Percentiles rank a stretch among this genome's conserved stretches.
Conservation (phyloP, 2,888 invertebrate genomes). For the Diachrysia chrysitis region DNA sequence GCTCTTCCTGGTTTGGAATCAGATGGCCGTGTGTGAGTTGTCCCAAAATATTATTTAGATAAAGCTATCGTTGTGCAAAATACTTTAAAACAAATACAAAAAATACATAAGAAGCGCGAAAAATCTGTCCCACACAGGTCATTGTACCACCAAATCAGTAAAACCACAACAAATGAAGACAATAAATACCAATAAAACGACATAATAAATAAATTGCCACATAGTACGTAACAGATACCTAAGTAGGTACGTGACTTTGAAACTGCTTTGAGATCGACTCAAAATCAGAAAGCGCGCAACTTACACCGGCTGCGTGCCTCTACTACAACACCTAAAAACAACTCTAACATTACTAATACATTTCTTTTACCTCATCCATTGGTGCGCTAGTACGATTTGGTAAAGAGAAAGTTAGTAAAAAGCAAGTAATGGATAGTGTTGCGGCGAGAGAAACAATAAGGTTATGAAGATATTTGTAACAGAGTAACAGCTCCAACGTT, state of each 20-base stretch:
- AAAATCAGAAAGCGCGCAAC: constrained; percentile 88
- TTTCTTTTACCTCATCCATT: constrained; percentile 61
- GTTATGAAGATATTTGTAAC: constrained; percentile 77
- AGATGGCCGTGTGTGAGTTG: no score
- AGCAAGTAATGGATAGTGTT: constrained; percentile 55
- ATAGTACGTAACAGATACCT: constrained; percentile 81
- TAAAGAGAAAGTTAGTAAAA: constrained; percentile 55
- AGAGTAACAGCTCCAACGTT: constrained; percentile 76
- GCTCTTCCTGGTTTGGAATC: no score
- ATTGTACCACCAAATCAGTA: constrained; percentile 41
- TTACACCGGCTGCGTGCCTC: constrained; percentile 63
- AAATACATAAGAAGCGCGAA: constrained; percentile 3
- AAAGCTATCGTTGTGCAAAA: no score
- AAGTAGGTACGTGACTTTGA: constrained; percentile 84
- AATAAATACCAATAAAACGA: constrained; percentile 67
- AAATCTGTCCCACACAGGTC: constrained; percentile 18
- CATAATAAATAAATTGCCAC: constrained; percentile 80
- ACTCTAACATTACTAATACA: constrained; percentile 31
- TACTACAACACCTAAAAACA: constrained; percentile 42
- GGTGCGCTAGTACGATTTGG: constrained; percentile 26
- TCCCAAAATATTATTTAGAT: no score
- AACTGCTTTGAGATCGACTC: constrained; percentile 74
- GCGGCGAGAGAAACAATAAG: constrained; percentile 69
- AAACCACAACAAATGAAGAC: constrained; percentile 51
- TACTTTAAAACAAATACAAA: neutral